phyloP scores from a whole-genome alignment of 2,113 vertebrate genomes.

The Nansenia antarctica region DNA sequence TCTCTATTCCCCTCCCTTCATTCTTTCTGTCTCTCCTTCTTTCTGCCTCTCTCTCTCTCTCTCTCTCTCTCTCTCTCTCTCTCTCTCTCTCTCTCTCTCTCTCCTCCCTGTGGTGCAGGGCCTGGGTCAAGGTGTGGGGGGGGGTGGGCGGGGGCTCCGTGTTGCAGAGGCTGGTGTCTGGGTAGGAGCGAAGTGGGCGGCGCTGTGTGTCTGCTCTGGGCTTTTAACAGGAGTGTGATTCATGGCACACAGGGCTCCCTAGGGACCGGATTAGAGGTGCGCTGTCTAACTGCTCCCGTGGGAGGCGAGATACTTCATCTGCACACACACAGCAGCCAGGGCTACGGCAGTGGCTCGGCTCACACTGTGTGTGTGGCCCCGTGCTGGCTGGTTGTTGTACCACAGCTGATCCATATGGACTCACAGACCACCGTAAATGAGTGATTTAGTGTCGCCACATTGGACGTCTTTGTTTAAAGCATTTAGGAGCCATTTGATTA shows the following conservation, averaged over 20 bases:
- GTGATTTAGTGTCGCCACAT: neutral
- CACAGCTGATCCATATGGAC: conserved; percentile 3
- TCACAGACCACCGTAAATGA: neutral
- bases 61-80: neutral
- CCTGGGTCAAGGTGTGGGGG: conserved; percentile 6
- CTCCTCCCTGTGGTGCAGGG: conserved; percentile 37
- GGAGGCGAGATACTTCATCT: conserved; percentile 71
- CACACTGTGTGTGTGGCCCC: conserved; percentile 35
- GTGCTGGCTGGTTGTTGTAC: neutral
- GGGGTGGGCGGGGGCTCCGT: conserved; percentile 59
- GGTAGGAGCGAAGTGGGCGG: conserved; percentile 78
- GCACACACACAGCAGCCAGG: conserved; percentile 40
- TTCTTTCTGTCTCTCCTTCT: conserved; percentile 40
- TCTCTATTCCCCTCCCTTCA: conserved; percentile 2
- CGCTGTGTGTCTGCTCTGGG: conserved; percentile 69
- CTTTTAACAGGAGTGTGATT: conserved; percentile 73
- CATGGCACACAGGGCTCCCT: conserved; percentile 67
- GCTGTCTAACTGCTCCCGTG: conserved; percentile 71
- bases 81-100: conserved; percentile 23
- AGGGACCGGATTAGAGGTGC: conserved; percentile 76
- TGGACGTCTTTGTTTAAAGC: too few species aligned
- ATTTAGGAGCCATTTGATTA: too few species aligned
- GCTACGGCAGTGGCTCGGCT: conserved; percentile 22
- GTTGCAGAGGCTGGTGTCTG: conserved; percentile 71
- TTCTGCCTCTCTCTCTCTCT: conserved; percentile 26